Conservation (phyloP, 2,113 vertebrate genomes). For the Coptodon rendalli region DNA sequence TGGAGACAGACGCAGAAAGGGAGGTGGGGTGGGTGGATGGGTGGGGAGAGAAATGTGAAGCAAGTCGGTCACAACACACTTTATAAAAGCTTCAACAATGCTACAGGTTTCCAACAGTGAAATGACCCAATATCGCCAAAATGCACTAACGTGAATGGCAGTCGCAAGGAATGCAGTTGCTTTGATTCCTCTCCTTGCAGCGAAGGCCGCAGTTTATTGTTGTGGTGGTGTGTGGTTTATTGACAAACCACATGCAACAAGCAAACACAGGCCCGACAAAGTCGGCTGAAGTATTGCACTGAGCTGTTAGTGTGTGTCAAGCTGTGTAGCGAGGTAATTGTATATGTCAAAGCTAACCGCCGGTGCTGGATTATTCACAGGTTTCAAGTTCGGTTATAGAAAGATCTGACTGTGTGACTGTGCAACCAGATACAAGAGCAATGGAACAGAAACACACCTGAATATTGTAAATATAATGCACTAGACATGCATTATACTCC, state of each 20-base stretch:
- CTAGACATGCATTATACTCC: background rate
- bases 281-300: background rate
- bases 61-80: constrained; percentile 8
- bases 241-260: constrained; percentile 32
- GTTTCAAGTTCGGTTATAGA: background rate
- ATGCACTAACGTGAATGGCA: background rate
- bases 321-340: background rate
- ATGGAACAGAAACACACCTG: background rate
- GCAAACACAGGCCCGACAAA: background rate
- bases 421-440: background rate
- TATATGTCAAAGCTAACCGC: background rate
- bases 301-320: background rate
- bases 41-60: background rate
- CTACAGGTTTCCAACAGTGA: background rate
- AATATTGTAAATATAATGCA: background rate
- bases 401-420: background rate
- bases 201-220: constrained; percentile 23
- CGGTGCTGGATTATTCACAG: background rate
- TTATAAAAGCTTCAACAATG: constrained; percentile 17
- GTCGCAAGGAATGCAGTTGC: background rate
- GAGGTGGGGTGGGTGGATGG: background rate
- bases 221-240: constrained; percentile 20
- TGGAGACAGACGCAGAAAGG: constrained; percentile 48
- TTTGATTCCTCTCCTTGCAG: background rate
- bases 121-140: background rate